Conservation (phyloP, 1,140 invertebrate genomes). For the Musca vetustissima region DNA sequence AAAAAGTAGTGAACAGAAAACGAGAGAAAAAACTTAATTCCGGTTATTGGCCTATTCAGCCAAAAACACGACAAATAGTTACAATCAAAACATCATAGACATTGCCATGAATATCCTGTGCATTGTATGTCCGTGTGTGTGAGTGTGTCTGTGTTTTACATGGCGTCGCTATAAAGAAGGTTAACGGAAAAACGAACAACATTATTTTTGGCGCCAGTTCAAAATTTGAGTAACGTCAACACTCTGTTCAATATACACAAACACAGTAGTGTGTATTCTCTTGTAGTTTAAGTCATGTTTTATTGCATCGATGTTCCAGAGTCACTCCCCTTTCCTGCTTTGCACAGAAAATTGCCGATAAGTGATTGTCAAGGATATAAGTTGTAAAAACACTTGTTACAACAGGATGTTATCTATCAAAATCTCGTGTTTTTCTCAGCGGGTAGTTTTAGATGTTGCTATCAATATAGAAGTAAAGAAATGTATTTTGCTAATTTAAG, state of each 20-base stretch:
- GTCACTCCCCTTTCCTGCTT: neutral
- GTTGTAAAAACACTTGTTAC: slow-evolving; percentile 19
- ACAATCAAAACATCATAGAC: slow-evolving; percentile 2
- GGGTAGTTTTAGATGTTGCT: no score
- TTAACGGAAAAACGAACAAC: neutral
- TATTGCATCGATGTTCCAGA: neutral
- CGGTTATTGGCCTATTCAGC: slow-evolving; percentile 26
- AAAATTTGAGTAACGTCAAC: slow-evolving; percentile 3
- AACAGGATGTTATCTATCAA: slow-evolving; percentile 8
- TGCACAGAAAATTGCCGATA: neutral
- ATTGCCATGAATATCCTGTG: neutral
- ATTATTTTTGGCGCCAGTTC: slow-evolving; percentile 12
- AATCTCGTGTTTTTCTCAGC: no score
- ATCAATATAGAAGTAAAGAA: no score
- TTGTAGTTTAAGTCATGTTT: neutral
- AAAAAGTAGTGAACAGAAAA: neutral
- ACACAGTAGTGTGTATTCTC: neutral
- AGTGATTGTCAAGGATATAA: slow-evolving; percentile 1
- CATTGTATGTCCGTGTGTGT: neutral
- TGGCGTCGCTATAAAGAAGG: neutral
- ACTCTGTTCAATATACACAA: neutral
- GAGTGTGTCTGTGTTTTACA: neutral
- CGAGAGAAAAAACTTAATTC: neutral
- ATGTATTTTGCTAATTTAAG: no score
- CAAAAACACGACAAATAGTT: slow-evolving; percentile 14